Conservation (phyloP, 2,797 vertebrate genomes). For the Sebastes steindachneri region DNA sequence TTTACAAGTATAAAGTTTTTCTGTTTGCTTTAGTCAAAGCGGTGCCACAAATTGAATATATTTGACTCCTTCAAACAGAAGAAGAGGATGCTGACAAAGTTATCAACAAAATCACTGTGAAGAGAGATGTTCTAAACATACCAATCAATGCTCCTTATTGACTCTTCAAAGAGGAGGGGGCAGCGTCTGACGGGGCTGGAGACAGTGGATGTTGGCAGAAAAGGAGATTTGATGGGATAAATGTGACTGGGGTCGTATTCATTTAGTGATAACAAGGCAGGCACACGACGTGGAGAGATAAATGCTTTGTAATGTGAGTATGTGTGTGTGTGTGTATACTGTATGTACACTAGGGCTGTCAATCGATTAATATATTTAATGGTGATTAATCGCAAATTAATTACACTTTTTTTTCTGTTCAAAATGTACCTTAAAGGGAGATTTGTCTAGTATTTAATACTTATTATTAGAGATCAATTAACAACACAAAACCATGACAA, state of each 20-base stretch:
- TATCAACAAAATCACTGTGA: constrained; percentile 48
- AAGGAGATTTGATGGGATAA: constrained; percentile 27
- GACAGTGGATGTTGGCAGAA: constrained; percentile 1
- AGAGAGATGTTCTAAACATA: constrained; percentile 30
- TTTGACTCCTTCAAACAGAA: constrained; percentile 60
- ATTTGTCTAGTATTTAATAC: too few species aligned
- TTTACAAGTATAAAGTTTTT: constrained; percentile 60
- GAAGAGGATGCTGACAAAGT: constrained; percentile 48
- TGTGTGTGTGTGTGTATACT: background rate
- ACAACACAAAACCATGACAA: too few species aligned
- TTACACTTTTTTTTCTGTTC: too few species aligned
- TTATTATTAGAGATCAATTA: too few species aligned
- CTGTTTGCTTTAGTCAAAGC: constrained; percentile 57
- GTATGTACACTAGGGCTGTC: background rate
- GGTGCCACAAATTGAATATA: constrained; percentile 59
- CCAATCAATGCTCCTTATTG: constrained; percentile 55
- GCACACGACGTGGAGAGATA: background rate
- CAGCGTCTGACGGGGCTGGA: constrained; percentile 16
- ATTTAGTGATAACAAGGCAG: constrained; percentile 18
- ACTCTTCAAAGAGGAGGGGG: constrained; percentile 30
- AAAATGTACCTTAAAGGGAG: too few species aligned
- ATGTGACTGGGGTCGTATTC: background rate
- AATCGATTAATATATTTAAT: too few species aligned
- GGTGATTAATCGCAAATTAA: too few species aligned
- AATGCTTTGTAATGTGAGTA: background rate